Evolutionary conservation across 1,140 invertebrate species (phyloP), one percentile per base, ranked within the genome.

Genomic region (Bombus consobrinus): DNA sequence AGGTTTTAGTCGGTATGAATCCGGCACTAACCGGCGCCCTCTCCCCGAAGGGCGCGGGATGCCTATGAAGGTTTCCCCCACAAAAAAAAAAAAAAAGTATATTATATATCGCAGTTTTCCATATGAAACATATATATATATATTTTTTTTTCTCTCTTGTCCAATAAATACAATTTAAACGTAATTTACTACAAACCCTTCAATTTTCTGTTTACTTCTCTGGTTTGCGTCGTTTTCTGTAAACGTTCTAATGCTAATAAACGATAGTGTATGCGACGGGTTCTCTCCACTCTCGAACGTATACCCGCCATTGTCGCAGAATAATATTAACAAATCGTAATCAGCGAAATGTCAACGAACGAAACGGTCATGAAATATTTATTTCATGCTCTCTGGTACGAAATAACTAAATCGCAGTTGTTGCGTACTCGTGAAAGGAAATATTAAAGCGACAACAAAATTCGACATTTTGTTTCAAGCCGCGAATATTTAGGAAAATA

Each of bases 281-380:
- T 53, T 53, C 47, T 53, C 18, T 22, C 47, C 6, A 53, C 47
- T 53, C 5, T 22, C 18, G 57, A 59, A 59, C 57, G 57, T 28
- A 59, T n/a, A 28, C 0, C 10, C 12, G 59, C 10, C 12, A 62
- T 10, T 12, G 28, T 62, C 28, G 12, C 59, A 8, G 8, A 25
- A 41, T 32, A 85, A 74, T 77, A 85, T 85, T 64, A 85, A 74
- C 34, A n/a, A 77, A 73, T 72, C 37, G 47, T 32, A 71, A 84
- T 83, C 47, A 37, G 12, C 37, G 69, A 71, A n/a, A 71, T 12
- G 25, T 39, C 37, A 28, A n/a, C 69, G 68, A 69, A 25, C 22
- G 18, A 9, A 66, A n/a, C 62, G 64, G n/a, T 66, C n/a, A 53
- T 53, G n/a, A 32, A 15, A 13, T 66, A 32, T 32, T 32, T 66